Evolutionary conservation across 64 coral and sea anemone species (phyloP).

Genomic region (Stylophora pistillata): DNA sequence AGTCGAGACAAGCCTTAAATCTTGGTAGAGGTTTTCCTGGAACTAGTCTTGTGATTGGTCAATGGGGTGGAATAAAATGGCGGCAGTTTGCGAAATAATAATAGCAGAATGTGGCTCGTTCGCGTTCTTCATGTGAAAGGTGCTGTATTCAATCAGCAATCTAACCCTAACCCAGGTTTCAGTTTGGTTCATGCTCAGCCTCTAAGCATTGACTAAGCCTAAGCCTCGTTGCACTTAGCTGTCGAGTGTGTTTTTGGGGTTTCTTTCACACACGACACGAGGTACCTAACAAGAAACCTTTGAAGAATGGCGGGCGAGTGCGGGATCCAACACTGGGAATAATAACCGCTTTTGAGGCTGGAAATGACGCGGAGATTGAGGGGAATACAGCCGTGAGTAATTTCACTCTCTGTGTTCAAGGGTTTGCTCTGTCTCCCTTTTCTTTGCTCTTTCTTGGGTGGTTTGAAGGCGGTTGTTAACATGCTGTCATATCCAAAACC

Average conservation of each 20-base stretch:
- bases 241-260: slow-evolving; percentile 25
- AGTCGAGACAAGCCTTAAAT: background rate
- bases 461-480: background rate
- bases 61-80: background rate
- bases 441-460: slow-evolving; percentile 30
- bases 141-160: background rate
- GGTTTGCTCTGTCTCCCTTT: slow-evolving; percentile 33
- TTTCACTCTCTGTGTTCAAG: slow-evolving; percentile 52
- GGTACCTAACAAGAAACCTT: slow-evolving; percentile 33
- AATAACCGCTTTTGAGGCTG: background rate
- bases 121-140: background rate
- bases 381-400: slow-evolving; percentile 52
- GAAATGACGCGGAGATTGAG: slow-evolving; percentile 30
- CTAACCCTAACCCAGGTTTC: slow-evolving; percentile 25
- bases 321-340: background rate
- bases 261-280: slow-evolving; percentile 29
- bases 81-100: background rate
- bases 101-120: background rate
- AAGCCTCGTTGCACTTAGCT: background rate
- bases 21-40: background rate
- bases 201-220: background rate
- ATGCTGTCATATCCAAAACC: background rate
- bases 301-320: slow-evolving; percentile 9
- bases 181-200: background rate
- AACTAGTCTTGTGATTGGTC: slow-evolving; percentile 35